A percentile compares a stretch with the other conserved stretches of the same genome.
Evolutionary conservation across 2,797 vertebrate genomes (phyloP).

Genomic region (Crypturellus tataupa): DNA sequence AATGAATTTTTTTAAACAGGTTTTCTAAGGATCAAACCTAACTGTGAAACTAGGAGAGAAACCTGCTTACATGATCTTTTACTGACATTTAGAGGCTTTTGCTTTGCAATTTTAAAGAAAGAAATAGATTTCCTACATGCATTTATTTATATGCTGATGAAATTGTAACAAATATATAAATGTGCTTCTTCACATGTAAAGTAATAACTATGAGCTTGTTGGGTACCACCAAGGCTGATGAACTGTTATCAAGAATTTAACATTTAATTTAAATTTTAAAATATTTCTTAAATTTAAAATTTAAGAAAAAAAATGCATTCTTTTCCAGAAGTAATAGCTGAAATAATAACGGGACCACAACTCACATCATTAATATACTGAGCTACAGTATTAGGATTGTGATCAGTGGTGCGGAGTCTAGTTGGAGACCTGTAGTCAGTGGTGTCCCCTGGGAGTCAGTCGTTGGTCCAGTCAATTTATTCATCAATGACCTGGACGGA

Average conservation of each 20-base stretch:
- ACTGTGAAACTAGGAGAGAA: not conserved
- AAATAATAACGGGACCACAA: not conserved
- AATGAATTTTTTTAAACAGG: not conserved
- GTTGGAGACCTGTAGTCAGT: too few relatives aligned
- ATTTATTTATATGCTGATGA: not conserved
- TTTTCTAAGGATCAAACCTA: not conserved
- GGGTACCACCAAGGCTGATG: not conserved
- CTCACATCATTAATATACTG: not conserved
- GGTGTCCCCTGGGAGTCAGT: too few relatives aligned
- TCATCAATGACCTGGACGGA: too few relatives aligned
- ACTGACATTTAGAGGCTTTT: not conserved
- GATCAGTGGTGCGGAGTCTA: too few relatives aligned
- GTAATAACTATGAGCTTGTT: not conserved
- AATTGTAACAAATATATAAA: fast-evolving
- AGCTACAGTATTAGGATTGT: not conserved
- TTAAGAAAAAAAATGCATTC: too few relatives aligned
- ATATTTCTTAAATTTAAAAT: too few relatives aligned
- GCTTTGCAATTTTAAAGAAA: not conserved
- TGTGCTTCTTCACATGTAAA: not conserved
- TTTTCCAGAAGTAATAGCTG: too few relatives aligned
- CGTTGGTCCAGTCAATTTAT: too few relatives aligned
- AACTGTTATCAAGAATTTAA: not conserved
- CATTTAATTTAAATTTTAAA: too few relatives aligned
- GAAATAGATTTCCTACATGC: not conserved
- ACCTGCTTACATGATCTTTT: fast-evolving